Evolutionary conservation across 2,888 invertebrate species (phyloP), one percentile per base, ranked within the genome.

Genomic region (Lumbricus terrestris): DNA sequence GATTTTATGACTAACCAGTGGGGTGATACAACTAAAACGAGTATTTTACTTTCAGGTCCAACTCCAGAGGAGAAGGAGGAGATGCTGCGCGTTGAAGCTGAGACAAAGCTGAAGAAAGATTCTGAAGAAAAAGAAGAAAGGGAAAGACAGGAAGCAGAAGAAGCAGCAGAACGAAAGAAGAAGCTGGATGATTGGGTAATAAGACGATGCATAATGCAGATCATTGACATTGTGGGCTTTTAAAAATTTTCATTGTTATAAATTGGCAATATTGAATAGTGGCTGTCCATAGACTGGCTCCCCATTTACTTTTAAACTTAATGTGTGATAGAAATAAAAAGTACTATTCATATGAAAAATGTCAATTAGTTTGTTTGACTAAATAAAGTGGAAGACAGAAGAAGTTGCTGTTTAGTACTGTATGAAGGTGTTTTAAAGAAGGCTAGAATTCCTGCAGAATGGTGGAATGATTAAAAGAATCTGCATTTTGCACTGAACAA

Each of bases 101-200:
- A 94, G 90, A 93, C 92, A 35, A 92, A 93, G 91, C 90, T 94
- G 91, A 94, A 94, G 92, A 93, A 93, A 90, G 95, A 94, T 91
- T 93, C 93, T 34, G 94, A 95, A 90, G 94, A 95, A 89, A 37
- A 40, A 15, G 42, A 83, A 83, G 42, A 83, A 18, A 38, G 85
- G 16, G 90, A 90, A 83, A 15, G 40, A 35, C 83, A 83, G 29
- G 85, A 83, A n/a, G 85, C 82, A 37, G 85, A 90, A 40, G 90
- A 93, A 93, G 90, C 94, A 13, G 91, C 93, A 33, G 93, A 94
- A 90, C 93, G 94, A 89, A 94, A 94, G 92, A 93, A 93, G 90
- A 93, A 94, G 90, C 95, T 95, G 91, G 94, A 95, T 89, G 94
- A 95, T 93, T 95, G 95, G 95, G 95, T 95, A 85, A 85, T 23